Evolutionary conservation across 2,113 vertebrate genomes (phyloP).

Genomic region (Hippopotamus amphibius): DNA sequence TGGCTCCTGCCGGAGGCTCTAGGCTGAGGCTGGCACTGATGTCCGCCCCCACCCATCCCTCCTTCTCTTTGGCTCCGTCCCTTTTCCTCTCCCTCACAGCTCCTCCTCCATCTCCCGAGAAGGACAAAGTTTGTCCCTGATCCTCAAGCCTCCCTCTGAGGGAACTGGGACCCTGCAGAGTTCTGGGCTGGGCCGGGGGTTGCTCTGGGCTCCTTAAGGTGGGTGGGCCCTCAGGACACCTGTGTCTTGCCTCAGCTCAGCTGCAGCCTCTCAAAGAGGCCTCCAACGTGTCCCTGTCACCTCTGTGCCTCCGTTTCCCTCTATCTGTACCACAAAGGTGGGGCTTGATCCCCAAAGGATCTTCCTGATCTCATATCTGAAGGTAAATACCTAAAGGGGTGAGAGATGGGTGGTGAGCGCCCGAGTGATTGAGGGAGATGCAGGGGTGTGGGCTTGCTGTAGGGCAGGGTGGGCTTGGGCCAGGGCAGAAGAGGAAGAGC

Average conservation of each 20-base stretch:
- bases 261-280: background rate
- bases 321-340: background rate
- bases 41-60: background rate
- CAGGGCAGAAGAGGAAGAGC: background rate
- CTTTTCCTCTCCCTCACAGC: background rate
- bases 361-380: background rate
- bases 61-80: background rate
- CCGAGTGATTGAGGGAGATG: accelerated
- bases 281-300: too few relatives aligned
- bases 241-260: background rate
- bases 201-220: background rate
- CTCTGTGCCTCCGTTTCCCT: conserved; percentile 25
- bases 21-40: conserved; percentile 43
- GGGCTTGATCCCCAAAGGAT: background rate
- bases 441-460: background rate
- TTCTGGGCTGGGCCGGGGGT: background rate
- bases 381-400: background rate
- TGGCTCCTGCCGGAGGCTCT: conserved; percentile 79
- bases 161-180: background rate
- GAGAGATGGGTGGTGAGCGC: background rate
- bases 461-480: background rate
- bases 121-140: background rate
- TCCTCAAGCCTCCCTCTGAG: accelerated
- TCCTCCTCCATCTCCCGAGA: background rate
- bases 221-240: background rate